Evolutionary conservation across 1,140 invertebrate species (phyloP).

Genomic region (Lordiphosa mommai): DNA sequence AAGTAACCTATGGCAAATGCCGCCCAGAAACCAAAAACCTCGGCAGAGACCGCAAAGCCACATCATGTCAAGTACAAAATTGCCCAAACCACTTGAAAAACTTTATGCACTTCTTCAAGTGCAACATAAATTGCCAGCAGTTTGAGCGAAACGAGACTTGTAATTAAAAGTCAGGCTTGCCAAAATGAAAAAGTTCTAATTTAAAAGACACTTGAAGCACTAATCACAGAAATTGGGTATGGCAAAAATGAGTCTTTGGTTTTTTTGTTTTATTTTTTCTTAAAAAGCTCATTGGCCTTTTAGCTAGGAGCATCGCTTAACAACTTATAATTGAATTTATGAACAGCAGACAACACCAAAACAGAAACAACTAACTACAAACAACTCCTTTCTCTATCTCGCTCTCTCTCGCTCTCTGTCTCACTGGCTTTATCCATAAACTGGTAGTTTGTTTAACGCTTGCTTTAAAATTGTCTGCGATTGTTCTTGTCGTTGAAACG

Average conservation of each 20-base stretch:
- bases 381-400: slow-evolving; percentile 28
- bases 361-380: too few species aligned
- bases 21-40: background rate
- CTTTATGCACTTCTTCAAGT: slow-evolving; percentile 63
- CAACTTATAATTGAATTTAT: slow-evolving; percentile 60
- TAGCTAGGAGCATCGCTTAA: slow-evolving; percentile 26
- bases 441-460: slow-evolving; percentile 33
- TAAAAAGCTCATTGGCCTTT: background rate
- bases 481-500: slow-evolving; percentile 18
- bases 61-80: slow-evolving; percentile 71
- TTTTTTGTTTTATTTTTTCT: background rate
- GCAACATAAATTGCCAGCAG: slow-evolving; percentile 67
- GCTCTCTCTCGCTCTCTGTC: slow-evolving; percentile 18
- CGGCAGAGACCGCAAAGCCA: slow-evolving; percentile 16
- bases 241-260: background rate
- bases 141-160: slow-evolving; percentile 29
- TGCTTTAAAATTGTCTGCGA: slow-evolving; percentile 23
- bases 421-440: background rate
- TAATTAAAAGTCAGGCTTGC: slow-evolving; percentile 38
- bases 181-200: slow-evolving; percentile 19
- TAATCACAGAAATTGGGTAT: too few species aligned
- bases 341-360: slow-evolving; percentile 27
- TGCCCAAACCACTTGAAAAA: slow-evolving; percentile 63
- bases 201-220: slow-evolving; percentile 5
- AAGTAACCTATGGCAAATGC: slow-evolving; percentile 9